These are phyloP conservation scores for Microcebus ravelobensis DNA, from an alignment of 2,113 vertebrate species.

Conservation along the genomic window DNA sequence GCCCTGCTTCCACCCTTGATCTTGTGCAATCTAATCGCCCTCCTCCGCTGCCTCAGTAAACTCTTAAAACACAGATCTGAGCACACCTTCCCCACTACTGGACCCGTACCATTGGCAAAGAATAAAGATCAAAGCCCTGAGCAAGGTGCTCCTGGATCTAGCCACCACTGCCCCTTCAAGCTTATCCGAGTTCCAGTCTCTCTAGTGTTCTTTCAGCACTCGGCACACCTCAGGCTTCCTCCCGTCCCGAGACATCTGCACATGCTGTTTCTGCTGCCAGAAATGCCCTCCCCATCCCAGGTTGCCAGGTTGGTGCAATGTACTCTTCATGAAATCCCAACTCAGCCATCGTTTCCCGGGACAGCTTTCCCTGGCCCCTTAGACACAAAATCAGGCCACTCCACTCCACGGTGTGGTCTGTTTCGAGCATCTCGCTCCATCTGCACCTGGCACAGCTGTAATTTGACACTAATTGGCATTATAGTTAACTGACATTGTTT, in stretches of 20 bases:
- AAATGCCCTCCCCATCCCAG: background rate
- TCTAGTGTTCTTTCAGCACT: background rate
- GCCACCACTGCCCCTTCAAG: too few relatives aligned
- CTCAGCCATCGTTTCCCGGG: background rate
- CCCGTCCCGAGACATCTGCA: background rate
- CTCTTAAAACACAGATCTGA: background rate
- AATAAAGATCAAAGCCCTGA: background rate
- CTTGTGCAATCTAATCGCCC: background rate
- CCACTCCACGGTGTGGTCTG: rapidly evolving
- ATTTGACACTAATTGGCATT: background rate
- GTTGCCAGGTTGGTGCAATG: too few relatives aligned
- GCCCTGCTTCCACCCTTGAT: too few relatives aligned
- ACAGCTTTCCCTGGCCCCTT: background rate
- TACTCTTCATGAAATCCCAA: background rate
- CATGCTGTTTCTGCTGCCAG: background rate
- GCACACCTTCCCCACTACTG: background rate
- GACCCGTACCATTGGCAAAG: background rate
- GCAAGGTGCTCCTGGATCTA: rapidly evolving
- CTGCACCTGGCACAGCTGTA: background rate
- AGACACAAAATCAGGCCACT: background rate
- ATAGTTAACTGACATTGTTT: background rate
- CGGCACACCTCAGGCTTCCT: background rate
- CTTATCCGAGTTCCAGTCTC: too few relatives aligned
- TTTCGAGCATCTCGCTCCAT: background rate
- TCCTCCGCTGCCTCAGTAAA: background rate